Evolutionary conservation across 2,888 invertebrate genomes (phyloP).

Genomic region (Drosophila birchii): DNA sequence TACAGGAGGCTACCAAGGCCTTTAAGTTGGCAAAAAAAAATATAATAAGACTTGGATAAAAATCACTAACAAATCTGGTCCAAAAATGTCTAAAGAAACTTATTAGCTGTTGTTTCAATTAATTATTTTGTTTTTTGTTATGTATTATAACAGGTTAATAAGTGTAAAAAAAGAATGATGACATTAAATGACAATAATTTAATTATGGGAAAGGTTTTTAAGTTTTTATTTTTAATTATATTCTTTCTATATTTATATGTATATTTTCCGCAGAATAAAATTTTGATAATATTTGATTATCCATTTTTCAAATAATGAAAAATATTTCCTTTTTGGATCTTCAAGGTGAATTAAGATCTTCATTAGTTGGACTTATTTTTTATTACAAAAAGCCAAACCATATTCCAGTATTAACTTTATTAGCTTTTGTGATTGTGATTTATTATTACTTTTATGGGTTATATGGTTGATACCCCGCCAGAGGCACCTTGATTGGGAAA

Average conservation of each 20-base stretch:
- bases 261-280: neutral
- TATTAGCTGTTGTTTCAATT: neutral
- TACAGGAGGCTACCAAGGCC: neutral
- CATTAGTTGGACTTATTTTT: neutral
- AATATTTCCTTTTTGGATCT: neutral
- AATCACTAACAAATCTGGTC: neutral
- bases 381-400: neutral
- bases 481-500: neutral
- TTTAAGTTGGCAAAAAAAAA: neutral
- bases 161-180: no score
- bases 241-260: neutral
- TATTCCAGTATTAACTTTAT: neutral
- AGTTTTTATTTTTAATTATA: neutral
- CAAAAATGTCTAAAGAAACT: neutral
- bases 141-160: no score
- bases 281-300: neutral
- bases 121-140: neutral
- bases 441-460: constrained; percentile 1
- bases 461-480: neutral
- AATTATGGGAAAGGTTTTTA: no score
- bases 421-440: neutral
- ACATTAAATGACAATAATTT: no score
- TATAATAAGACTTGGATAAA: neutral
- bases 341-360: neutral
- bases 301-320: neutral